phyloP scores from a whole-genome alignment of 2,113 vertebrate genomes.

The Hippopotamus amphibius region DNA sequence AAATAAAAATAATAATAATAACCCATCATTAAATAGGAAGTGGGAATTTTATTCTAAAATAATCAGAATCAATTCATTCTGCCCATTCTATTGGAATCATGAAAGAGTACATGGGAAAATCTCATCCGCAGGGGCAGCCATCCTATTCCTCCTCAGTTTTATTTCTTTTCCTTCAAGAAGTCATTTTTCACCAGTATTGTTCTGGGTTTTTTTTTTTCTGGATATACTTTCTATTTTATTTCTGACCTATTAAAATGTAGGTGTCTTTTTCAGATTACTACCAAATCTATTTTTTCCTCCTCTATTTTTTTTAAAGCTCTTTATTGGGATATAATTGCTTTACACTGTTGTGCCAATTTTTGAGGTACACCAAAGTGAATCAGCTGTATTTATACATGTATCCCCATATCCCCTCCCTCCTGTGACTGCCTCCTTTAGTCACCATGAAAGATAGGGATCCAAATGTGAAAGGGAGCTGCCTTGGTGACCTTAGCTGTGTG shows the following conservation, averaged over 20 bases:
- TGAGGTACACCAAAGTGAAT: too few species aligned
- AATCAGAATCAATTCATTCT: neutral
- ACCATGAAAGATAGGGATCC: neutral
- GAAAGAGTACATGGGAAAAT: neutral
- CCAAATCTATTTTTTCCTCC: too few species aligned
- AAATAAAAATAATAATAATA: neutral
- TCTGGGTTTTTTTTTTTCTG: too few species aligned
- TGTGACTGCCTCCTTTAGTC: neutral
- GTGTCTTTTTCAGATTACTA: too few species aligned
- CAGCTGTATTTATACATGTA: too few species aligned
- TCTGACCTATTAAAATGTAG: too few species aligned
- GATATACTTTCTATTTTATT: too few species aligned
- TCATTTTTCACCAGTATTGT: neutral
- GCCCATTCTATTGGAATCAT: neutral
- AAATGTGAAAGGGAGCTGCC: neutral
- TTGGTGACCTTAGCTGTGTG: neutral
- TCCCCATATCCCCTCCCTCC: too few species aligned
- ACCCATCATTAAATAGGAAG: neutral
- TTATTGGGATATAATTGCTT: too few species aligned
- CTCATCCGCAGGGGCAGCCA: neutral
- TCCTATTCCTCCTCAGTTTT: neutral
- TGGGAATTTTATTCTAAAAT: conserved; percentile 16
- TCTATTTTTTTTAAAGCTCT: too few species aligned
- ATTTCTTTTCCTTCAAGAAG: neutral
- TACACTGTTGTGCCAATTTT: too few species aligned